Conservation (phyloP, 2,797 vertebrate species). For the Aeoliscus strigatus region DNA sequence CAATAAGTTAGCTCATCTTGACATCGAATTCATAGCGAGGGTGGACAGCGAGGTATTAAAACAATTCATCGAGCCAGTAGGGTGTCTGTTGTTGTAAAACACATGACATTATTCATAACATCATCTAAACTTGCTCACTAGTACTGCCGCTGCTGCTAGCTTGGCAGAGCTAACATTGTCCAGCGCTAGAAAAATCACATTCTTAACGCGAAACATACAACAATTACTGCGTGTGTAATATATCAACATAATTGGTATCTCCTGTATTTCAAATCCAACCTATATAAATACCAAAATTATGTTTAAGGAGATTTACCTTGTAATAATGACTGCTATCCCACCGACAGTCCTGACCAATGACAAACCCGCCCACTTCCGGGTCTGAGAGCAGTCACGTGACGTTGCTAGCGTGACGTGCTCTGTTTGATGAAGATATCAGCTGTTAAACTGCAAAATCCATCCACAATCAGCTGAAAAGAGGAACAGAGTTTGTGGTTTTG, state of each 20-base stretch:
- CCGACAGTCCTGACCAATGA: conserved; percentile 7
- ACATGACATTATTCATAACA: too few relatives aligned
- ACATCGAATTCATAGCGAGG: too few relatives aligned
- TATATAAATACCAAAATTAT: fast-evolving
- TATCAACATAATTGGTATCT: background rate
- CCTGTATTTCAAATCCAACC: fast-evolving
- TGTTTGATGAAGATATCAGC: too few relatives aligned
- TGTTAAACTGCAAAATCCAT: too few relatives aligned
- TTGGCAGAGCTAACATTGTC: conserved; percentile 21
- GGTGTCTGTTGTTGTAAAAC: too few relatives aligned
- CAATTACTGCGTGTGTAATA: background rate
- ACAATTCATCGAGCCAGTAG: too few relatives aligned
- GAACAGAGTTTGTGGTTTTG: too few relatives aligned
- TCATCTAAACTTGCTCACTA: too few relatives aligned
- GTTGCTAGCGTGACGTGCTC: background rate
- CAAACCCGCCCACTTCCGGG: conserved; percentile 51
- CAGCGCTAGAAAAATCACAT: conserved; percentile 5
- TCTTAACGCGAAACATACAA: too few relatives aligned
- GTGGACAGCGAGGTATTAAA: too few relatives aligned
- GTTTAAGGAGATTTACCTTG: conserved; percentile 38
- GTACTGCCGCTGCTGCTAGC: conserved; percentile 24
- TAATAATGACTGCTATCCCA: conserved; percentile 16
- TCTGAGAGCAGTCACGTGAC: conserved; percentile 47
- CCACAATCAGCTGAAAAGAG: too few relatives aligned
- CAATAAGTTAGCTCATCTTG: too few relatives aligned